Base-by-base conservation (phyloP, 2,113 vertebrate species). In the Proterorhinus semilunaris region DNA sequence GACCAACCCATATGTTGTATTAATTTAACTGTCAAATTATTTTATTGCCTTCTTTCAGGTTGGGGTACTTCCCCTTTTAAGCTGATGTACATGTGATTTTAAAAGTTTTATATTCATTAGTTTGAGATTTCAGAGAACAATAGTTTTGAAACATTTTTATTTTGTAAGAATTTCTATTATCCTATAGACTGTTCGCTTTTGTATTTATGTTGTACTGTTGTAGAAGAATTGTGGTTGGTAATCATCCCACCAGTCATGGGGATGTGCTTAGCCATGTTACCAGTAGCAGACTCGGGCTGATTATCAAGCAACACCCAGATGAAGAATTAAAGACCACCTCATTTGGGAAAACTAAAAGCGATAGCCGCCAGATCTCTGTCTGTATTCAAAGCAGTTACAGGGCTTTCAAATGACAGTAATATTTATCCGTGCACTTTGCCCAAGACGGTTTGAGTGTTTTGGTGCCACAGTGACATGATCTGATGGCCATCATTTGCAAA, bases 11-110 rank as follows among this genome's bases (percentile, higher is more conserved):
- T 76, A 52, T 74, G 79, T 77, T 78, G 57, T 84, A 86, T 91
- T 92, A 91, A 92, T 93, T 93, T 92, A 91, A 93, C 87, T 90
- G 86, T 92, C 88, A 88, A 81, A 88, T 90, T 78, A 90, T 92
- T 90, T 85, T 90, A 91, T 92, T 92, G 88, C 84, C 85, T 91
- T 90, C 83, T 79, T 91, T 92, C 90, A 92, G 92, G 91, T 92
- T 72, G 80, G 91, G 89, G 81, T 68, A 66, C 83, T 71, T 68
- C 54, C 76, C 80, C 89, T 80, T 83, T 76, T 89, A 89, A 91
- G 90, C 89, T 93, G 88, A 89, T 92, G 90, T 92, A 92, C 68
- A 91, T 92, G 89, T 92, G 83, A 87, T 89, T 81, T 87, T 57
- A 72, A 86, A 87, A 84, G 80, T 87, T 90, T 90, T 91, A 88